These are phyloP conservation scores for Dascyllus trimaculatus DNA, from an alignment of 2,113 vertebrate genomes.

Conservation along the genomic window DNA sequence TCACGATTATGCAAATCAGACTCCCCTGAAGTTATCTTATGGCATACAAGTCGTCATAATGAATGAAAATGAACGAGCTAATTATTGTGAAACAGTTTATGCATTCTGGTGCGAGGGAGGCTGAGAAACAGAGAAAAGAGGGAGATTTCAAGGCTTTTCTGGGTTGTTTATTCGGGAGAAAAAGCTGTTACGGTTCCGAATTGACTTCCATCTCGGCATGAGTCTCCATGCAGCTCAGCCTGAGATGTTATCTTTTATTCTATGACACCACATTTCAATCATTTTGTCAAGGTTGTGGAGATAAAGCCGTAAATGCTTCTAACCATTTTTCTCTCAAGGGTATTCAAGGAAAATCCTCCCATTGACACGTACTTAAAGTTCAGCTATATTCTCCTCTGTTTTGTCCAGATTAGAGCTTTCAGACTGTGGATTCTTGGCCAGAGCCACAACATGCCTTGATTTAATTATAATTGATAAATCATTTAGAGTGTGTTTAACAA, in stretches of 20 bases:
- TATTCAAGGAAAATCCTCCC: conserved; percentile 46
- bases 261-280: conserved; percentile 69
- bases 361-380: conserved; percentile 1
- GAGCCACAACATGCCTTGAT: conserved; percentile 6
- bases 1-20: conserved; percentile 63
- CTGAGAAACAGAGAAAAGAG: not conserved
- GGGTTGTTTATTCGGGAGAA: conserved; percentile 41
- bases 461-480: conserved; percentile 58
- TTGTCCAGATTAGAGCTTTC: conserved; percentile 15
- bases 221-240: conserved; percentile 32
- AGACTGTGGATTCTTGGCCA: conserved; percentile 14
- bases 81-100: conserved; percentile 37
- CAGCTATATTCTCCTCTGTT: conserved; percentile 2
- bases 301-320: conserved; percentile 63
- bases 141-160: not conserved
- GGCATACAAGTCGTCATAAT: conserved; percentile 45
- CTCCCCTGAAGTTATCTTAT: conserved; percentile 57
- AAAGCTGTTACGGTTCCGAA: conserved; percentile 38
- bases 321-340: conserved; percentile 60
- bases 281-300: conserved; percentile 73
- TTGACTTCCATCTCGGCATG: conserved; percentile 18
- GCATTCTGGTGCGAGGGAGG: conserved; percentile 25
- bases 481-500: conserved; percentile 33
- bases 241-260: conserved; percentile 65
- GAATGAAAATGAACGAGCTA: conserved; percentile 59